Base-by-base conservation (phyloP, 2,888 invertebrate genomes). In the Drosophila pegasa region DNA sequence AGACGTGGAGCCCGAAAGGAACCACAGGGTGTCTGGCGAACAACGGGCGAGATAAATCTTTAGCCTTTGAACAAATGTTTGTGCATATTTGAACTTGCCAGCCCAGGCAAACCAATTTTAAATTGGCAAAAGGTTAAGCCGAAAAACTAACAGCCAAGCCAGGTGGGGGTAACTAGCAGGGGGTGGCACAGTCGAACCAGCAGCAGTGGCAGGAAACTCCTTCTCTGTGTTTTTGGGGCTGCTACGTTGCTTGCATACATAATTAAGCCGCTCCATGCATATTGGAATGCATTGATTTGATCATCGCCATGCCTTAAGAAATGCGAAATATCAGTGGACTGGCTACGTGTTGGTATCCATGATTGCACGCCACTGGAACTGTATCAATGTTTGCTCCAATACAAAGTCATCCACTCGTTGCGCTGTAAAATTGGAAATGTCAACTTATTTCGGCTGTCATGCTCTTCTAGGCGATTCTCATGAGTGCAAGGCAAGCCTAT, bases 101-200 rank as follows among this genome's bases (percentile, higher is more conserved):
- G 67, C 62, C 50, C 52, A 61, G 58, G 52, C 69, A 72, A 79
- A 87, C 81, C 87, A 88, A 88, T 87, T 87, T 88, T 64, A 84
- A 85, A 85, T 88, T 87, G 87, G 78, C 87, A 85, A 87, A 80
- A 85, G 82, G 88, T 88, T 83, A 83, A 83, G 83, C 88, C 83
- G 65, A 85, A 81, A 82, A 78, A 87, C 82, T 82, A 83, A 87
- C 88, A 88, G 59, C 58, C 68, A 47, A 40, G 52, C 41, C 71
- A 40, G 31, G 27, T 43, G 31, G 45, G 22, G 43, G 43, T 8
- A 22, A 41, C 20, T 41, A 22, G 43, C 10, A 9, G 22, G 37
- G n/a, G 50, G 20, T 27, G 47, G 10, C 27, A 22, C n/a, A n/a
- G 10, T 41, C 2, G 33, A 20, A 5, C 16, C 5, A 7, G 29